These are phyloP conservation scores for Anguilla pacifica DNA, from an alignment of 2,797 vertebrate genomes.

Conservation along the genomic window DNA sequence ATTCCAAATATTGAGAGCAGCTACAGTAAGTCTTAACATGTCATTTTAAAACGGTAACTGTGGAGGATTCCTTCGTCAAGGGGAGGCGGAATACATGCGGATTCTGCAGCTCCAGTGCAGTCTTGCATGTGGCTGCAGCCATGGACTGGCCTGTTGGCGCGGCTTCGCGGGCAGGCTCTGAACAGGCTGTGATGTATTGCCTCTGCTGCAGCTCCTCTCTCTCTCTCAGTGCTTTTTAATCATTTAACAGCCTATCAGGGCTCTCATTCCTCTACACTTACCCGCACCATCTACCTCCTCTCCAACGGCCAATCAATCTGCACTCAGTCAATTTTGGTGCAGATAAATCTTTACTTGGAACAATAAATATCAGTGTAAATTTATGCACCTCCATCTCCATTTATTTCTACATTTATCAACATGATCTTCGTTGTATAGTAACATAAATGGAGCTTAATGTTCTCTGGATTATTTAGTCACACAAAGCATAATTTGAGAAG, in stretches of 20 bases:
- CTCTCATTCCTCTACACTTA: conserved; percentile 29
- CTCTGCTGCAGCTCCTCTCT: conserved; percentile 14
- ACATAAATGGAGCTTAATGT: not conserved
- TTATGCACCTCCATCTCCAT: not conserved
- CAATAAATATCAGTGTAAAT: conserved; percentile 17
- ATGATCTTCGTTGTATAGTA: not conserved
- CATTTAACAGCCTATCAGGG: conserved; percentile 27
- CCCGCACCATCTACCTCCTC: conserved; percentile 25
- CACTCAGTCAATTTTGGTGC: not conserved
- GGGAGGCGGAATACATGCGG: not conserved
- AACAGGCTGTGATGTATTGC: conserved; percentile 26
- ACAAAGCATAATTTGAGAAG: not conserved
- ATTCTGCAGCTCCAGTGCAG: not conserved
- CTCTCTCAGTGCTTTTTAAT: conserved; percentile 25
- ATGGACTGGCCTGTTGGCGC: not conserved
- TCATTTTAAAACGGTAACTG: not conserved
- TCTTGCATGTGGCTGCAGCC: conserved; percentile 25
- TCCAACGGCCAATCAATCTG: not conserved
- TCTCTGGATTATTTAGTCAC: not conserved
- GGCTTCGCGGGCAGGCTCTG: not conserved
- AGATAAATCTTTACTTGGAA: conserved; percentile 18
- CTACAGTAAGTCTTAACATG: not conserved
- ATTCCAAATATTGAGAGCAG: not conserved
- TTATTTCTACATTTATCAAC: conserved; percentile 9
- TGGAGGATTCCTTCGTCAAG: not conserved